Evolutionary conservation across 2,888 invertebrate genomes (phyloP).

Genomic region (Polyommatus icarus): DNA sequence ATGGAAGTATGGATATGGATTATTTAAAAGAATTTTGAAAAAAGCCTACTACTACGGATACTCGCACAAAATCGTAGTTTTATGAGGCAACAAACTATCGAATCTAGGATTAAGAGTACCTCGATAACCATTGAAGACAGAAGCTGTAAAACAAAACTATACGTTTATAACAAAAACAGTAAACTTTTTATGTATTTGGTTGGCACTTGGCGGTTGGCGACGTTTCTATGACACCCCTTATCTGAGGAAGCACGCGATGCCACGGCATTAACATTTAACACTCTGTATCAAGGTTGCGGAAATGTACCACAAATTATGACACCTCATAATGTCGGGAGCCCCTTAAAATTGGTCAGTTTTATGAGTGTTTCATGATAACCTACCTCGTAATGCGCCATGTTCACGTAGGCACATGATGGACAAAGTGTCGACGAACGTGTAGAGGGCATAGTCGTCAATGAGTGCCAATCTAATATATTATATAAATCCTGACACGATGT

Average conservation of each 20-base stretch:
- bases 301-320: neutral
- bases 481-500: no score
- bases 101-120: neutral
- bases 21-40: neutral
- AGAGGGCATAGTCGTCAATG: no score
- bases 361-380: neutral
- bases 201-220: constrained; percentile 53
- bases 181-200: constrained; percentile 54
- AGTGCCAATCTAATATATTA: no score
- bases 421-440: no score
- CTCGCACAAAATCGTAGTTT: neutral
- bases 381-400: neutral
- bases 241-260: constrained; percentile 70
- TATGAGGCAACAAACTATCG: neutral
- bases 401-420: no score
- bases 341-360: neutral
- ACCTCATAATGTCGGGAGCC: neutral
- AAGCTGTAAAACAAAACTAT: neutral
- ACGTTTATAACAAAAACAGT: constrained; percentile 10
- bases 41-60: neutral
- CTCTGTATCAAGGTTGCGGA: constrained; percentile 37
- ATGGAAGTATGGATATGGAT: no score
- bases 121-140: neutral
- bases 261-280: constrained; percentile 43
- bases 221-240: constrained; percentile 75